phyloP scores from a whole-genome alignment of 2,113 vertebrate species.

The Zosterops hypoxanthus region DNA sequence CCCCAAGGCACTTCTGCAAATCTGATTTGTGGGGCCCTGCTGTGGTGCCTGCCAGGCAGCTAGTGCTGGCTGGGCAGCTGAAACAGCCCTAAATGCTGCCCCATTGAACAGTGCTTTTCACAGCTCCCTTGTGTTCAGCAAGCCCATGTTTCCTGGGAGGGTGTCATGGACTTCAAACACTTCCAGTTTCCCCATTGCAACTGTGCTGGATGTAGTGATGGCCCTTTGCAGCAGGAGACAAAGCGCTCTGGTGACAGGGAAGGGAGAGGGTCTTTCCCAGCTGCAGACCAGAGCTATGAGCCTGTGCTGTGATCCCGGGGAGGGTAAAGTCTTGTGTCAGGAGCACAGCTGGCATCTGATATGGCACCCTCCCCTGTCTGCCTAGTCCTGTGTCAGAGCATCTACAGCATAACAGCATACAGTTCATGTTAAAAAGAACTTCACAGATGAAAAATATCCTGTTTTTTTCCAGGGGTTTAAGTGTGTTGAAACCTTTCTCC shows the following conservation, averaged over 20 bases:
- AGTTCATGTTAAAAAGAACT: not conserved
- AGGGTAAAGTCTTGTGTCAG: not conserved
- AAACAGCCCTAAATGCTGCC: not conserved
- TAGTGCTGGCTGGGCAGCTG: not conserved
- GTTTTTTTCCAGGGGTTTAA: not conserved
- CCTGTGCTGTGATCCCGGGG: not conserved
- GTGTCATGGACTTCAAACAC: not conserved
- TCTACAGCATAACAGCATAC: not conserved
- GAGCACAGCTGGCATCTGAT: not conserved
- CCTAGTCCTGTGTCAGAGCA: not conserved
- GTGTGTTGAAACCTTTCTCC: not conserved
- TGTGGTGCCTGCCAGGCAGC: not conserved
- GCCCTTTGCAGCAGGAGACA: not conserved
- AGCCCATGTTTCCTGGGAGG: not conserved
- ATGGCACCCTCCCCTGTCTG: not conserved
- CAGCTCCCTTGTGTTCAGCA: not conserved
- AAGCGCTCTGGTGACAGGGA: not conserved
- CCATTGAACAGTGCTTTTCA: not conserved
- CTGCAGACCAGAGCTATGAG: not conserved
- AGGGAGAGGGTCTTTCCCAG: not conserved
- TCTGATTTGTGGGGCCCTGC: not conserved
- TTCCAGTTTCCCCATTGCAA: not conserved
- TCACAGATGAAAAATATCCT: not conserved
- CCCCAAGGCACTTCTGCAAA: not conserved
- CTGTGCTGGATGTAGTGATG: not conserved